Percentiles rank a stretch among this genome's conserved stretches.
Conservation (phyloP, 2,113 vertebrate species). For the Conger conger region DNA sequence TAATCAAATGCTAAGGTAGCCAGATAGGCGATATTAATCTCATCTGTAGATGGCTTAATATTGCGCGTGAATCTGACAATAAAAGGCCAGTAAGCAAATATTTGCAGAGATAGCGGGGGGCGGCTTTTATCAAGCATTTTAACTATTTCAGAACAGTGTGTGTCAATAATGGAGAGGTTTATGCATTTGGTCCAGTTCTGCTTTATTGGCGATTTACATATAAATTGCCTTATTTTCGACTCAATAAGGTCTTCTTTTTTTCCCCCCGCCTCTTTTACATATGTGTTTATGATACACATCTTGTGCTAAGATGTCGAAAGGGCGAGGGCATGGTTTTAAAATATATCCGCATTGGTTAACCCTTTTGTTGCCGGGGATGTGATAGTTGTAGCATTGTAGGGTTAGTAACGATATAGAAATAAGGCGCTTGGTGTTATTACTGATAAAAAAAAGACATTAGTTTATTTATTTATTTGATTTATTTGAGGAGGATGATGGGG, state of each 20-base stretch:
- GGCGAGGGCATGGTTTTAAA: slow-evolving; percentile 83
- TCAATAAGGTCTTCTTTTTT: slow-evolving; percentile 76
- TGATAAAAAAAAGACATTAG: background rate
- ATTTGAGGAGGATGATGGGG: background rate
- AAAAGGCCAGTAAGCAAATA: slow-evolving; percentile 94
- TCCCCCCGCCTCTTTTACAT: slow-evolving; percentile 74
- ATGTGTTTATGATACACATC: slow-evolving; percentile 90
- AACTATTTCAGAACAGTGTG: slow-evolving; percentile 91
- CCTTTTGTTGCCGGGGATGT: background rate
- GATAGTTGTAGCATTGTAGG: background rate
- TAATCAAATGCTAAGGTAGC: slow-evolving; percentile 92
- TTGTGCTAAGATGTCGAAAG: slow-evolving; percentile 86
- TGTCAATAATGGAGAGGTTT: slow-evolving; percentile 93
- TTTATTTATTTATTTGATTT: background rate
- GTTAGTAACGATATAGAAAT: background rate
- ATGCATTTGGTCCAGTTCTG: slow-evolving; percentile 95
- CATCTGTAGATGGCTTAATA: slow-evolving; percentile 90
- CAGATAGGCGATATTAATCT: slow-evolving; percentile 92
- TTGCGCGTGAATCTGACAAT: slow-evolving; percentile 84
- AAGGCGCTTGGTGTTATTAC: background rate
- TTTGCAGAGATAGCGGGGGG: slow-evolving; percentile 90
- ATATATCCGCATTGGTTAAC: slow-evolving; percentile 50
- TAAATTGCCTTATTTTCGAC: slow-evolving; percentile 99
- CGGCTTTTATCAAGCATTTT: slow-evolving; percentile 93
- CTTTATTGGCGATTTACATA: slow-evolving; percentile 99